Evolutionary conservation across 2,797 vertebrate genomes (phyloP), one percentile per base, ranked within the genome.

Genomic region (Poeciliopsis infans): DNA sequence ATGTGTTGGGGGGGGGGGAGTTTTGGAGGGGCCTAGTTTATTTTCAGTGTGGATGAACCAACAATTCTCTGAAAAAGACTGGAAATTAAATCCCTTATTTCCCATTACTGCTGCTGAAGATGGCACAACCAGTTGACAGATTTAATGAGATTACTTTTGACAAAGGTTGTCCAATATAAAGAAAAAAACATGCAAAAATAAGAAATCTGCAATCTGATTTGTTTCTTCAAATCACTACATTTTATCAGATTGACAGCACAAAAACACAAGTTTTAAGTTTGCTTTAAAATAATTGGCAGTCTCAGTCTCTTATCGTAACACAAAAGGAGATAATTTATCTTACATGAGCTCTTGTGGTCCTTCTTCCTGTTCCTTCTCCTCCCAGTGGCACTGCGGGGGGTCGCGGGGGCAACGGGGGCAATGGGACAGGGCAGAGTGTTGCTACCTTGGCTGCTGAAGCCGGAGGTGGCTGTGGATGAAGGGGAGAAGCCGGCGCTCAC

Each of bases 281-380:
- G 25, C n/a, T 20, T 45, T 28, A 18, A 70, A 45, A 45, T 7
- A 6, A 69, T 28, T 25, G 3, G 8, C 13, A 70, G 13, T 70
- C 43, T 70, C 25, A 7, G 68, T 36, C 15, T 43, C n/a, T 70
- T 16, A 13, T 20, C 13, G 8, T 10, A 57, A 28, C 41, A 23
- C 23, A 47, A 69, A 78, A 31, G 7, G 11, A 3, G 2, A 49
- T 1, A 0, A 5, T 75, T 71, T 72, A 28, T 87, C 97, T 93
- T 96, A 99, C 98, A 0, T 57, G 97, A 99, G 91, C 98, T 99
- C 90, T 97, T 98, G 94, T 98, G 97, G 76, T 99, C 98, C 87
- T 97, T 97, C 90, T 96, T 97, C 75, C 96, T 94, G 85, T 95
- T 96, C 84, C 97, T 96, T 90, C 97, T 97, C 92, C 95, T 96